Base-by-base conservation (phyloP, 2,888 invertebrate genomes). In the Steromphala cineraria region DNA sequence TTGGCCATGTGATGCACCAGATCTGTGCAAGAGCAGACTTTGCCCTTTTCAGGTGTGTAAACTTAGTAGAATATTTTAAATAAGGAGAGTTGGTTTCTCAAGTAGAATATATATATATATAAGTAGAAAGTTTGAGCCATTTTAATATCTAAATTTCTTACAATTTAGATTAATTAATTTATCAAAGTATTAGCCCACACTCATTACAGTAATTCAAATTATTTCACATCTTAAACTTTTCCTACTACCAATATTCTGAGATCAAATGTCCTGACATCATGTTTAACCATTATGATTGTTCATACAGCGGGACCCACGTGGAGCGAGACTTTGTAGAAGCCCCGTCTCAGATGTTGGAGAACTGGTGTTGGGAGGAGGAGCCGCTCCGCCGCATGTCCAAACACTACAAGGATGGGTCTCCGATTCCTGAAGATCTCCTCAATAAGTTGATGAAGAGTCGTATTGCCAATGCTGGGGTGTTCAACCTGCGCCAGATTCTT, bases 281-380 rank as follows among this genome's bases (percentile, higher is more conserved):
- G 10, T 10, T 10, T 46, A 46, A 15, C 10, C 24, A 28, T 78
- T 15, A 46, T 13, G n/a, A n/a, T 19, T 80, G 24, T 62, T 71
- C 21, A 83, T 83, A 24, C 86, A 94, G 93, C 89, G 94, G 94
- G 13, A 94, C 93, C 2, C 86, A 90, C 76, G 94, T 94, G 5
- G 94, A 94, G 84, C 88, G 94, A 56, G 94, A 94, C 88, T 94
- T 94, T 90, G 93, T 94, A n/a, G 94, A 94, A 86, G 94, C 94
- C 0, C 94, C 94, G 8, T 94, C 94, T 3, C 94, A 94, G 90
- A 94, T 94, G 94, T 87, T 94, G 83, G 94, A 94, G 89, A 94
- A 94, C 89, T 94, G 94, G 94, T 94, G 93, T 31, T 94, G 94
- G 94, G 93, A 94, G 86, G 88, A 90, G 78, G 94, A 94, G 74